Evolutionary conservation across 1,140 invertebrate genomes (phyloP), one percentile per base, ranked within the genome.

Genomic region (Drosophila guanche): DNA sequence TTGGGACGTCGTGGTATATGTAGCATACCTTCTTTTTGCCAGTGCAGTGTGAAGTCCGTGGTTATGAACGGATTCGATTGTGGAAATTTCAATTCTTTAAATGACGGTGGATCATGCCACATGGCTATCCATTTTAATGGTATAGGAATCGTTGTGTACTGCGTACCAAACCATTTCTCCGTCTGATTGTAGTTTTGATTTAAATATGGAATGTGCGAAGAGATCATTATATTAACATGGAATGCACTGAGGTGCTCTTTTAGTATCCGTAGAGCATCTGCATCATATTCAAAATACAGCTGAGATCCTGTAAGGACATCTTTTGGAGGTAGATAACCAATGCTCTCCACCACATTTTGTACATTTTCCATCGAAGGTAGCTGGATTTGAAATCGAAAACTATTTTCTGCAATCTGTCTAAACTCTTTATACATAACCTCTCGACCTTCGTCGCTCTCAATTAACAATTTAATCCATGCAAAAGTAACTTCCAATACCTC

Each of bases 201-300:
- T 3, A 93, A 92, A 6, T 93, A 93, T 53, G 93, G 93, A 37
- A 94, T 93, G 75, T 94, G 93, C n/a, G 94, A 94, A 12, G 94
- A 92, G 22, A 96, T 92, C 90, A 95, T 95, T 10, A 96, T 94
- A 78, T 96, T 97, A 42, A 96, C 95, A 33, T 94, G 94, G 4
- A 95, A 94, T 0, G 95, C 94, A 1, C 91, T 93, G 59, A 98
- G 92, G 71, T 93, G 92, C 14, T 95, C 92, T 41, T 97, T 79
- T 2, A 97, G 92, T 42, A 93, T 91, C 48, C 91, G 88, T 54
- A 98, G 95, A 5, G 91, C 92, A 81, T 92, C 58, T n/a, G 96
- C 95, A 88, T 96, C 93, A 85, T 96, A 98, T 61, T 98, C 95
- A 65, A 95, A 95, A 84, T 95, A 95, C 0, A 97, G 90, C 42